Base-by-base conservation (phyloP, 2,113 vertebrate species). In the Lasiurus cinereus region DNA sequence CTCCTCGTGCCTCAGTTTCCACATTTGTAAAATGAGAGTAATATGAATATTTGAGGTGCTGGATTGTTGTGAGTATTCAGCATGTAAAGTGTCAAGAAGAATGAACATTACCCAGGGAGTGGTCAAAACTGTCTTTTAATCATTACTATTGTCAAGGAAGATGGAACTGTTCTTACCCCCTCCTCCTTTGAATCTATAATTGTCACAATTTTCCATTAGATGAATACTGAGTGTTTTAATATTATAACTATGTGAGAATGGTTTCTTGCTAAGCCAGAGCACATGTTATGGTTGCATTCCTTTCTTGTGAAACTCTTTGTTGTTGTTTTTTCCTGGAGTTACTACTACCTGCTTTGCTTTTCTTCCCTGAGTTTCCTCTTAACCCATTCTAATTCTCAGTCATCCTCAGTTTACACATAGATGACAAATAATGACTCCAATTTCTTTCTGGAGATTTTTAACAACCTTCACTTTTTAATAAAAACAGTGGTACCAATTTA, bases 391-490 rank as follows among this genome's bases (percentile, higher is more conserved):
- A 54, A 48, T 93, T 80, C 52, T 82, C 27, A 33, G 66, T 83
- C 48, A 56, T 70, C 52, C 33, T 90, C 14, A 11, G 4, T 92
- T 95, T 78, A 80, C 54, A 73, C 31, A 77, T 0, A 78, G 33
- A 29, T 50, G 39, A 15, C 50, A n/a, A 59, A 33, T 69, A 70
- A 70, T 64, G 67, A 14, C 72, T 93, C 66, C 29, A 39, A 0
- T 86, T 78, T 84, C 62, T 78, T 89, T 90, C 50, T 36, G 59
- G 59, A 90, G 52, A 36, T 43, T 43, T 92, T 84, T 73, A 79
- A 90, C 8, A 69, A 70, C 10, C 6, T 5, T 27, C 0, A 12
- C 18, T 13, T 1, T 79, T 82, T n/a, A 59, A 64, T 72, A 72
- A 91, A 18, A 83, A 46, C 59, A 33, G 48, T 8, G 52, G 66